Base-by-base conservation (phyloP, 2,797 vertebrate genomes). In the Buceros bicornis region DNA sequence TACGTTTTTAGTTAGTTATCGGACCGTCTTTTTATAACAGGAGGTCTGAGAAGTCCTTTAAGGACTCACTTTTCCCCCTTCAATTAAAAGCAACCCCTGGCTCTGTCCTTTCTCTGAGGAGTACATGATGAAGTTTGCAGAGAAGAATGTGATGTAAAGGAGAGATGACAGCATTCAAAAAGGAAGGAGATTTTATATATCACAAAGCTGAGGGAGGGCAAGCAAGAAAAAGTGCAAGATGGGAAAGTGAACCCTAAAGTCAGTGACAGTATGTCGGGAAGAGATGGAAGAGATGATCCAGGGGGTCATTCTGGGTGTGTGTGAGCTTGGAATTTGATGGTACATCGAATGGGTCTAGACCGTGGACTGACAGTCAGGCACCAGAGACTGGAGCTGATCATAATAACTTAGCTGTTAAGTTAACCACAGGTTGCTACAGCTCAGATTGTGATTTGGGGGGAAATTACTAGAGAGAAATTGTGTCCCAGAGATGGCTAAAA, bases 31-130 rank as follows among this genome's bases (percentile, higher is more conserved):
- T 33, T 18, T 74, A 2, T 57, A 86, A 91, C 40, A n/a, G 70
- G 61, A 86, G 54, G 56, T 60, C 25, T 82, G 56, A 60, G 62
- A 83, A 87, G 35, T 31, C 53, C 43, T 90, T 48, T 64, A 87
- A 92, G 60, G 40, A n/a, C 51, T 87, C 47, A 29, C 43, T 72
- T 83, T 89, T 77, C 11, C 2, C 9, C 26, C 16, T 94, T 79
- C 66, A 76, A 17, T 87, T 89, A 79, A 84, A 89, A 91, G 60
- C 64, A 90, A 1, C 37, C 53, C 14, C 5, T 57, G 67, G 4
- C 43, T 89, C 82, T 89, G 33, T 73, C 64, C 70, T 90, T 94
- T 61, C 29, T 86, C 51, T 73, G 51, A 73, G 29, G 16, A 90
- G 35, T 37, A 26, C 16, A 11, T 35, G 42, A 18, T 69, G 47